Base-by-base conservation (phyloP, 2,797 vertebrate species). In the Threskiornis aethiopicus region DNA sequence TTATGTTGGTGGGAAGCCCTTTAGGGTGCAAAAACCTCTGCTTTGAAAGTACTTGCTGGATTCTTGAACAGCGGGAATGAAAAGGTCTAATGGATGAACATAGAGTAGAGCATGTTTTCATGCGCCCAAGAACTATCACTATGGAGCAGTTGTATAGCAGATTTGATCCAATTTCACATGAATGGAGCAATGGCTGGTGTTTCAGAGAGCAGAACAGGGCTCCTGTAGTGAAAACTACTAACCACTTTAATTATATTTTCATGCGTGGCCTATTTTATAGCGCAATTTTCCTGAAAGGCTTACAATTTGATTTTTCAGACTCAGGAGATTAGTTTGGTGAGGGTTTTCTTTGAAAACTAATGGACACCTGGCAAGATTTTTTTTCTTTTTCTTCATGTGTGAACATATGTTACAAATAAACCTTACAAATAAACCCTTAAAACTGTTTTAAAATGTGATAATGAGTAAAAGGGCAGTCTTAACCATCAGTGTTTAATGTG, bases 191-290 rank as follows among this genome's bases (percentile, higher is more conserved):
- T 69, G 84, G 70, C 58, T 81, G 69, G 64, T 55, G 11, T 95
- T 89, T 94, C 80, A 87, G 72, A 95, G 51, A 82, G 69, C 39
- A 90, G 73, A 95, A 84, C 19, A 37, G 69, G 91, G 76, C 33
- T 86, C 83, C 79, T 77, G 44, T 87, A 93, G 87, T 96, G 96
- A 97, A 96, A 97, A 97, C 88, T 90, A 77, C 93, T 76, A 94
- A 88, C 82, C 59, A 86, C 49, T 64, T 90, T 89, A 77, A 95
- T 88, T 86, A 61, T 88, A 90, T 95, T 94, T 94, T 94, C 67
- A 76, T 87, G 81, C 12, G 12, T 93, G 95, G 91, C 49, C 72
- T 87, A 90, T 69, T 96, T 95, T 70, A 81, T 90, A 81, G 84
- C 65, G 93, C 87, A 67, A 64, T 96, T 97, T 97, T 96, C 72